phyloP scores from a whole-genome alignment of 2,888 invertebrate species.

The Allacma fusca region DNA sequence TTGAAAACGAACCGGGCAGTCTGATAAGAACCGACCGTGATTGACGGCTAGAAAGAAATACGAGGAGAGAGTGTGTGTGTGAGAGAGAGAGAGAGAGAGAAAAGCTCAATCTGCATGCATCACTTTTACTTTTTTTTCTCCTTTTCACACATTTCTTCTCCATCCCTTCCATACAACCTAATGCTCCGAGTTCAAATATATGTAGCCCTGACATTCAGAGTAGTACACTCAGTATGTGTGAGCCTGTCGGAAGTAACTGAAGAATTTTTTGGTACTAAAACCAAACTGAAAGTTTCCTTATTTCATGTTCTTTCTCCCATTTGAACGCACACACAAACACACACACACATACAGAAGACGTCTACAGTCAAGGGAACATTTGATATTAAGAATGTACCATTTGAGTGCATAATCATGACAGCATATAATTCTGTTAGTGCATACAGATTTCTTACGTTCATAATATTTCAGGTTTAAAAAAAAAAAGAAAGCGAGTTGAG shows the following conservation, averaged over 20 bases:
- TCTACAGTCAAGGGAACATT: no score
- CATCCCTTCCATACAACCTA: background rate
- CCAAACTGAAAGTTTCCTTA: no score
- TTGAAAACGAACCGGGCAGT: constrained; percentile 39
- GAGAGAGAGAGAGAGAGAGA: no score
- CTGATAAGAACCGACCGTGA: constrained; percentile 38
- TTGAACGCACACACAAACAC: no score
- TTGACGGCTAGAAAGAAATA: constrained; percentile 24
- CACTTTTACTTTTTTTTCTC: background rate
- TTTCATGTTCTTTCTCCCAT: no score
- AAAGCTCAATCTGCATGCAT: constrained; percentile 30
- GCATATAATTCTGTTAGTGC: background rate
- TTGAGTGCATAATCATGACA: background rate
- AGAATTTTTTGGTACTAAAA: no score
- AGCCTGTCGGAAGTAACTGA: no score
- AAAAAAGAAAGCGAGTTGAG: background rate
- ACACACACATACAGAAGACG: no score
- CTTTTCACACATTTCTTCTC: background rate
- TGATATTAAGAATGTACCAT: constrained; percentile 2
- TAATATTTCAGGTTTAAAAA: background rate
- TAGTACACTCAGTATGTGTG: no score
- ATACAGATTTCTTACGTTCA: background rate
- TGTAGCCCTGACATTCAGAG: no score
- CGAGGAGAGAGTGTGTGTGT: constrained; percentile 6
- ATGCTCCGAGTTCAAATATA: no score